Evolutionary conservation across 30 jellyfish, hydroid and myxozoan genomes (phyloP).

Genomic region (Clytia hemisphaerica): DNA sequence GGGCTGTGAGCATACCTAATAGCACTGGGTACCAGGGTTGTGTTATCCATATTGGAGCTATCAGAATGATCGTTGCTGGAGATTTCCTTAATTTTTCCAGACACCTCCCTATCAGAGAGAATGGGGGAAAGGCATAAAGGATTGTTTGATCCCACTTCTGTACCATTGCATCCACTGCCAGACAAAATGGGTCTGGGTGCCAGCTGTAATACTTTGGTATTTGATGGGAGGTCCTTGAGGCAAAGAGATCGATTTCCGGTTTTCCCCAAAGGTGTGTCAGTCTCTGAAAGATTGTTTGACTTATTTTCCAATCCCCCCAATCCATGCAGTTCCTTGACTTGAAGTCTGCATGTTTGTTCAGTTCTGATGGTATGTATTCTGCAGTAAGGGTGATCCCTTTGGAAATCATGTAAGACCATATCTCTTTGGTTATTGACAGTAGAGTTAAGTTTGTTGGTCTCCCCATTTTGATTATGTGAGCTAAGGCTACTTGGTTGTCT

Average conservation of each 20-base stretch:
- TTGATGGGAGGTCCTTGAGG: slow-evolving; percentile 17
- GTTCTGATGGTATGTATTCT: slow-evolving; percentile 12
- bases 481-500: slow-evolving; percentile 17
- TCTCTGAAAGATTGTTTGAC: neutral
- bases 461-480: no score
- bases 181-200: slow-evolving; percentile 4
- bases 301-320: slow-evolving; percentile 13
- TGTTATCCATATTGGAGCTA: neutral
- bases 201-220: slow-evolving; percentile 4
- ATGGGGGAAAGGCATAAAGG: slow-evolving; percentile 20
- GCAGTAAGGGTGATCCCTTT: slow-evolving; percentile 20
- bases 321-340: slow-evolving; percentile 12
- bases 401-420: slow-evolving; percentile 5
- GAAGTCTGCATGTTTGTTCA: slow-evolving; percentile 9
- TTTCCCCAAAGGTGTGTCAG: slow-evolving; percentile 1
- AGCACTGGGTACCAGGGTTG: no score
- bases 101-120: no score
- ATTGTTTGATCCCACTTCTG: slow-evolving; percentile 10
- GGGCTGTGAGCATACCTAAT: neutral
- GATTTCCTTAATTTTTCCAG: no score
- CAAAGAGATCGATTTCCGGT: slow-evolving; percentile 14
- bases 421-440: slow-evolving; percentile 7
- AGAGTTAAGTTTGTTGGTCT: neutral
- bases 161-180: slow-evolving; percentile 2
- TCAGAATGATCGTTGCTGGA: no score